phyloP scores from a whole-genome alignment of 1,140 invertebrate genomes.

The Drosophila pruinosa region DNA sequence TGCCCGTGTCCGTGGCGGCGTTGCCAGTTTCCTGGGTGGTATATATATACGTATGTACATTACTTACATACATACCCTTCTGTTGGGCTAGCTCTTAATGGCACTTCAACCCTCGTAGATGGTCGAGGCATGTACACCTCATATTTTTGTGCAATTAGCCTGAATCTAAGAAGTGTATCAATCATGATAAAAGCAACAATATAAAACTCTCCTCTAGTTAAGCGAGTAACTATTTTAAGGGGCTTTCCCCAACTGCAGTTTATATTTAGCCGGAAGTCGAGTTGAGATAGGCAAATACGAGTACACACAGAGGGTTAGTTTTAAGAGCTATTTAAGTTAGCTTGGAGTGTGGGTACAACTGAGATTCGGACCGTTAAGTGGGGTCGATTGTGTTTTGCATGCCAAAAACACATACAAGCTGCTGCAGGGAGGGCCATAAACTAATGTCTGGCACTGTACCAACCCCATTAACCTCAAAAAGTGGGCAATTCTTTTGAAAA shows the following conservation, averaged over 20 bases:
- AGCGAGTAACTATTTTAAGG: slow-evolving; percentile 41
- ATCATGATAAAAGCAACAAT: slow-evolving; percentile 57
- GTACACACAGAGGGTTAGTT: slow-evolving; percentile 34
- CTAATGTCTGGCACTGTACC: slow-evolving; percentile 50
- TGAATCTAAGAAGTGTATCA: slow-evolving; percentile 68
- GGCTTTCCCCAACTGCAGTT: not conserved
- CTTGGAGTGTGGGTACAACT: slow-evolving; percentile 4
- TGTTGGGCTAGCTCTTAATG: slow-evolving; percentile 34
- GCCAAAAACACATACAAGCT: slow-evolving; percentile 50
- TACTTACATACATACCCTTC: slow-evolving; percentile 10
- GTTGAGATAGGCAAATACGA: slow-evolving; percentile 16
- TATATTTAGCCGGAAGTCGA: slow-evolving; percentile 51
- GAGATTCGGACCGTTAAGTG: slow-evolving; percentile 39
- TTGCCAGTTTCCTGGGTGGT: not conserved
- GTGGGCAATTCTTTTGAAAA: slow-evolving; percentile 52
- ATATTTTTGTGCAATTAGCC: slow-evolving; percentile 79
- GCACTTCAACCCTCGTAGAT: slow-evolving; percentile 28
- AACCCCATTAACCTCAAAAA: slow-evolving; percentile 40
- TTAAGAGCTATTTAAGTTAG: slow-evolving; percentile 59
- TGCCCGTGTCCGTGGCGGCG: slow-evolving; percentile 40
- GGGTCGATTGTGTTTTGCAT: slow-evolving; percentile 53
- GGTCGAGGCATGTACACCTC: slow-evolving; percentile 64
- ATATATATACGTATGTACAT: not conserved
- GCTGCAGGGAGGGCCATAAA: slow-evolving; percentile 31
- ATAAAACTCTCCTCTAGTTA: slow-evolving; percentile 8